Conservation (phyloP, 2,888 invertebrate species). For the Oscheius onirici region DNA sequence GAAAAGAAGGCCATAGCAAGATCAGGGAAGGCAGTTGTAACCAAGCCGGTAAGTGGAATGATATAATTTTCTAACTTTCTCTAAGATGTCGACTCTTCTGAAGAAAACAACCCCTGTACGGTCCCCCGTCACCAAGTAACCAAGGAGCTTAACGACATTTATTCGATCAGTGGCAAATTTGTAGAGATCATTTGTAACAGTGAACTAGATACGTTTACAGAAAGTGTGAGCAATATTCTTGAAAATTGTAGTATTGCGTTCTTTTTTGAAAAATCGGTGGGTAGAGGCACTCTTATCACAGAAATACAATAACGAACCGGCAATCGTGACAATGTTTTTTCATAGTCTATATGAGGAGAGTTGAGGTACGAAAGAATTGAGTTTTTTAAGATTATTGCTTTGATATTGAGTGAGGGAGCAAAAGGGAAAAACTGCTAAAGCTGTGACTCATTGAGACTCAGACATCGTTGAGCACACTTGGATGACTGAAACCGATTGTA, state of each 20-base stretch:
- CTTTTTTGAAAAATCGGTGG: background rate
- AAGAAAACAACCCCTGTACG: background rate
- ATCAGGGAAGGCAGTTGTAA: background rate
- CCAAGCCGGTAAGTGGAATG: background rate
- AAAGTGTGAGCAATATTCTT: background rate
- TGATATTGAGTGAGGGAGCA: background rate
- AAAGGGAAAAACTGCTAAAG: background rate
- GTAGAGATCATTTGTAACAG: conserved; percentile 11
- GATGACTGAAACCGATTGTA: conserved; percentile 59
- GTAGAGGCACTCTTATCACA: conserved; percentile 25
- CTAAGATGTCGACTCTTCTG: background rate
- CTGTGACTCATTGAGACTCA: background rate
- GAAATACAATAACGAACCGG: conserved; percentile 14
- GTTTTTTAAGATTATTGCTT: background rate
- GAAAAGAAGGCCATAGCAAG: background rate
- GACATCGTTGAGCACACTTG: conserved; percentile 33
- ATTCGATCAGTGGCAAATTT: conserved; percentile 4
- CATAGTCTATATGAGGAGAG: background rate
- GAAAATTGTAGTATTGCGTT: background rate
- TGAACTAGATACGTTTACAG: conserved; percentile 9
- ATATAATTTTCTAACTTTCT: background rate
- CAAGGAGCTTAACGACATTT: background rate
- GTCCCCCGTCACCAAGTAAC: background rate
- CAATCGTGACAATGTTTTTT: conserved; percentile 8
- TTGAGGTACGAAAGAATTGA: background rate